Evolutionary conservation across 2,113 vertebrate genomes (phyloP).

Genomic region (Conger conger): DNA sequence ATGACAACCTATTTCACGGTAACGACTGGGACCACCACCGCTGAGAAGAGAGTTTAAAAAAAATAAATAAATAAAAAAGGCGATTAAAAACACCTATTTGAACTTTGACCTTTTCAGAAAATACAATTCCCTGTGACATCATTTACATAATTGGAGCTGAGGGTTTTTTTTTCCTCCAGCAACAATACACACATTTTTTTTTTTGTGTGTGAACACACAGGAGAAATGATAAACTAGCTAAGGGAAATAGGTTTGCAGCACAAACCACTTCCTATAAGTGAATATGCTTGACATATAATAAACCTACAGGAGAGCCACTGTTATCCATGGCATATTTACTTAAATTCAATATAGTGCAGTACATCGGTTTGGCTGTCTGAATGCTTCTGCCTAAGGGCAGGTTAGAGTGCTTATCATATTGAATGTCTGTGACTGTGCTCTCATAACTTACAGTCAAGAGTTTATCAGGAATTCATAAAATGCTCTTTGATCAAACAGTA

Average conservation of each 20-base stretch:
- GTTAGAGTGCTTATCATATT: not conserved
- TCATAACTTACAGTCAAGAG: not conserved
- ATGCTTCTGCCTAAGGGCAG: not conserved
- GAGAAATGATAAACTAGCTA: slow-evolving; percentile 60
- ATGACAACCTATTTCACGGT: slow-evolving; percentile 35
- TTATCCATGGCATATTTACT: not conserved
- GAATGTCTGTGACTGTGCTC: slow-evolving; percentile 6
- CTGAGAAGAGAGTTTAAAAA: slow-evolving; percentile 18
- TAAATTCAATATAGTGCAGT: slow-evolving; percentile 2
- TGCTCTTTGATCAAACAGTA: not conserved
- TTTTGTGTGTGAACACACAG: slow-evolving; percentile 57
- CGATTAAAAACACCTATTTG: slow-evolving; percentile 53
- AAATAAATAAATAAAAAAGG: slow-evolving; percentile 28
- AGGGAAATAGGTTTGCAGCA: slow-evolving; percentile 35
- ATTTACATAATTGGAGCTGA: slow-evolving; percentile 32
- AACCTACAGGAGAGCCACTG: not conserved
- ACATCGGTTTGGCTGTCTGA: not conserved
- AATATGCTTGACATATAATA: not conserved
- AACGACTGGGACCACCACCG: slow-evolving; percentile 32
- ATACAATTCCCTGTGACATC: slow-evolving; percentile 41
- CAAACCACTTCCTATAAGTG: not conserved
- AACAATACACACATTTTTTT: slow-evolving; percentile 33
- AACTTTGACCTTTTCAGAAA: slow-evolving; percentile 54
- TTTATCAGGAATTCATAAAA: not conserved
- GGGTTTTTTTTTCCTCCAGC: slow-evolving; percentile 35